Evolutionary conservation across 1,140 invertebrate genomes (phyloP).

Genomic region (Leptopilina boulardi): DNA sequence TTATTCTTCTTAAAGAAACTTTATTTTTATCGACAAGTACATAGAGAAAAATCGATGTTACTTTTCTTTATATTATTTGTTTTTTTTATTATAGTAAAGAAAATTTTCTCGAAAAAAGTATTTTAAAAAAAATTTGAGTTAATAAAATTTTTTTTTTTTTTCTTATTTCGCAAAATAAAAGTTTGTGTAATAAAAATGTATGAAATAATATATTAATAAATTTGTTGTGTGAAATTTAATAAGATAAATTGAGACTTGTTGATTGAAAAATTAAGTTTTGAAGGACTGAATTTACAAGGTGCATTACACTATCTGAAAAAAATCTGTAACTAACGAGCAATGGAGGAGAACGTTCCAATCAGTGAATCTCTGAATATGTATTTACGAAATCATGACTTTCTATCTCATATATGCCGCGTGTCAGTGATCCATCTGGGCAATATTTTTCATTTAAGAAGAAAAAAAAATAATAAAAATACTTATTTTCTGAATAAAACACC

Average conservation of each 20-base stretch:
- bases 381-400: constrained; percentile 46
- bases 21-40: no score
- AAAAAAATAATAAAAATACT: neutral
- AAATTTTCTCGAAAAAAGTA: no score
- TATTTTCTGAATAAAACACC: neutral
- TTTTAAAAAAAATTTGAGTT: no score
- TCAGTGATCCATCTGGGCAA: constrained; percentile 5
- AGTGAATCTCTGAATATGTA: constrained; percentile 26
- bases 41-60: no score
- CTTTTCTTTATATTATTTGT: no score
- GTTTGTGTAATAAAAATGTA: no score
- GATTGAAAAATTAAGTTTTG: constrained; percentile 19
- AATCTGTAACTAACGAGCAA: constrained; percentile 29
- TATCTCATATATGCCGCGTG: constrained; percentile 28
- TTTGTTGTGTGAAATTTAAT: neutral
- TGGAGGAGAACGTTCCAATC: constrained; percentile 23
- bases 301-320: constrained; percentile 25
- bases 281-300: constrained; percentile 5
- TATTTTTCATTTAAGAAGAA: constrained; percentile 7
- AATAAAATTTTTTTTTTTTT: no score
- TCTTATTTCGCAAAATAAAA: no score
- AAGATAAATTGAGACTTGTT: constrained; percentile 13
- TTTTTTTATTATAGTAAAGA: no score
- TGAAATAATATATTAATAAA: neutral
- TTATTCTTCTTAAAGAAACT: no score